Conservation (phyloP, 1,140 invertebrate genomes). For the Danaus melanippus region DNA sequence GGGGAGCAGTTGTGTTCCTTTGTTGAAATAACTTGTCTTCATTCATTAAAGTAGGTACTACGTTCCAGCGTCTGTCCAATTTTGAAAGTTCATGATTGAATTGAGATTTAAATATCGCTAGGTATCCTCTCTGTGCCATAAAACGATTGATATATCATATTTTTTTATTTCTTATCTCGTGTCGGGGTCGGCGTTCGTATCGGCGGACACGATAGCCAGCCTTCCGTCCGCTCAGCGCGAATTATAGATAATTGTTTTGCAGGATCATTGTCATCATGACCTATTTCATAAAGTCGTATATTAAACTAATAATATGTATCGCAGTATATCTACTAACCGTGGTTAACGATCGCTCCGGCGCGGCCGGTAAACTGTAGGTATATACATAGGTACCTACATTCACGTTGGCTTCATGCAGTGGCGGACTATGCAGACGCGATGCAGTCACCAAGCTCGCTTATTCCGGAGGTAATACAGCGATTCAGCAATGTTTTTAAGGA, state of each 20-base stretch:
- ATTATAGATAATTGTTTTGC: constrained; percentile 10
- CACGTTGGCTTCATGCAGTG: too few relatives aligned
- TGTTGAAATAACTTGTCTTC: background rate
- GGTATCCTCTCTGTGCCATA: background rate
- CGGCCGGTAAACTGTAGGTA: too few relatives aligned
- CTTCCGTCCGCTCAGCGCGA: constrained; percentile 34
- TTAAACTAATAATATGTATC: background rate
- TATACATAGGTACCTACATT: too few relatives aligned
- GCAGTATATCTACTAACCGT: too few relatives aligned
- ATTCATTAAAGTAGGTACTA: background rate
- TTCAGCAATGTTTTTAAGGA: too few relatives aligned
- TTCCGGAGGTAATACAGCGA: too few relatives aligned
- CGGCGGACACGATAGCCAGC: constrained; percentile 35
- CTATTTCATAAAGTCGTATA: constrained; percentile 8
- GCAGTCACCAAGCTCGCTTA: too few relatives aligned
- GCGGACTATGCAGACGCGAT: too few relatives aligned
- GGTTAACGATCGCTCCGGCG: too few relatives aligned
- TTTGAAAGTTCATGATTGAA: too few relatives aligned
- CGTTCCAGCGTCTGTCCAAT: background rate
- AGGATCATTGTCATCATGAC: constrained; percentile 16
- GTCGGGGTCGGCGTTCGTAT: constrained; percentile 35
- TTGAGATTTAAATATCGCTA: too few relatives aligned
- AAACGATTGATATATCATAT: background rate
- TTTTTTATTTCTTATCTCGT: constrained; percentile 23
- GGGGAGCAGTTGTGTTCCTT: too few relatives aligned